phyloP scores from a whole-genome alignment of 2,888 invertebrate genomes.

The Harpalus rufipes region DNA sequence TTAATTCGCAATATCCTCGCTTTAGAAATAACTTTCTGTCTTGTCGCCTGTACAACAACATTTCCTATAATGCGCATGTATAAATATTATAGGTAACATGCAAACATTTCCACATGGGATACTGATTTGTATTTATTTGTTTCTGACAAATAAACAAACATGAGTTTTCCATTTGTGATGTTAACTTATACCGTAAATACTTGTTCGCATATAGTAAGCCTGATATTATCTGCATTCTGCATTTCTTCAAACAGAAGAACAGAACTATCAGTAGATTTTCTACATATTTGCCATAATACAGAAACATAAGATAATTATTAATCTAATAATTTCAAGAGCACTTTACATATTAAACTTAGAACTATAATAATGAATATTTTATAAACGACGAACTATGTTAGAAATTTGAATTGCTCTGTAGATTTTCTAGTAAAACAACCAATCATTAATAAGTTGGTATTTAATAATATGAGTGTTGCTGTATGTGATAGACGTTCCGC shows the following conservation, averaged over 20 bases:
- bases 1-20: background rate
- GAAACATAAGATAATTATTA: background rate
- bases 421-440: too few relatives aligned
- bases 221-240: slow-evolving; percentile 8
- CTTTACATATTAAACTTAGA: too few relatives aligned
- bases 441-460: too few relatives aligned
- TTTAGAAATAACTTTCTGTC: background rate
- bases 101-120: slow-evolving; percentile 5
- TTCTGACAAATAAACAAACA: slow-evolving; percentile 41
- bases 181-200: slow-evolving; percentile 25
- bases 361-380: too few relatives aligned
- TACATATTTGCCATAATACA: background rate
- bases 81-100: slow-evolving; percentile 6
- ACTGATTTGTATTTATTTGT: slow-evolving; percentile 24
- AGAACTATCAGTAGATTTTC: background rate
- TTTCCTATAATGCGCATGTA: slow-evolving; percentile 1
- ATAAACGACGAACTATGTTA: too few relatives aligned
- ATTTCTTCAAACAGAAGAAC: background rate
- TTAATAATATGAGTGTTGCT: too few relatives aligned
- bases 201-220: slow-evolving; percentile 10
- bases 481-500: too few relatives aligned
- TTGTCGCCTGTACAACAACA: background rate
- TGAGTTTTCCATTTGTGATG: slow-evolving; percentile 38
- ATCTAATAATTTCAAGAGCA: too few relatives aligned
- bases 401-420: too few relatives aligned